Conservation (phyloP, 2,888 invertebrate genomes). For the Cabera pusaria region DNA sequence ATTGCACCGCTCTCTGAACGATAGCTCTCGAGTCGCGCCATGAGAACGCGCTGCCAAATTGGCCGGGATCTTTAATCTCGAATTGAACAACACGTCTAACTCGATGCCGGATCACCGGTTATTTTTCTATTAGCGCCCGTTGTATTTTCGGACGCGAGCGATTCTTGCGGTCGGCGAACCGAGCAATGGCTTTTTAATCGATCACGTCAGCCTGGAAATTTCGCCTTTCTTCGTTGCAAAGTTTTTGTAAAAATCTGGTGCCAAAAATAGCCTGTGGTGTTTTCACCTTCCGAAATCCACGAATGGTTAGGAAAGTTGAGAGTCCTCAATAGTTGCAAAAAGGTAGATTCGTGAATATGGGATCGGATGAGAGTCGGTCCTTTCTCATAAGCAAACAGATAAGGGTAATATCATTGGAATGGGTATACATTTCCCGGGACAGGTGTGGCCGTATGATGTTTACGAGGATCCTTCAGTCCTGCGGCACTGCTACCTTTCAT, state of each 20-base stretch:
- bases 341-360: conserved; percentile 21
- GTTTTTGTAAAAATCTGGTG: conserved; percentile 19
- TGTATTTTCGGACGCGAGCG: conserved; percentile 34
- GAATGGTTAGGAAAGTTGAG: conserved; percentile 14
- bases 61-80: conserved; percentile 61
- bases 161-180: conserved; percentile 35
- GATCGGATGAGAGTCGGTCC: conserved; percentile 23
- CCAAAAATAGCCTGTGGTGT: conserved; percentile 18
- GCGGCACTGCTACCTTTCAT: conserved; percentile 26
- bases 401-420: conserved; percentile 35
- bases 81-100: conserved; percentile 59
- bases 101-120: conserved; percentile 31
- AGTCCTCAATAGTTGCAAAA: conserved; percentile 21
- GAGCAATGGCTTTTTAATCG: conserved; percentile 37
- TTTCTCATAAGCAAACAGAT: conserved; percentile 37
- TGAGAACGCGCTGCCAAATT: conserved; percentile 56
- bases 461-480: conserved; percentile 33
- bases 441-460: conserved; percentile 39
- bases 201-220: conserved; percentile 30
- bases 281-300: conserved; percentile 9
- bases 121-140: conserved; percentile 34
- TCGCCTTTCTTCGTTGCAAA: conserved; percentile 22
- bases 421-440: conserved; percentile 31
- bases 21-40: conserved; percentile 49
- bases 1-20: conserved; percentile 61